These are phyloP conservation scores for Podargus strigoides DNA, from an alignment of 2,797 vertebrate species.

Conservation along the genomic window DNA sequence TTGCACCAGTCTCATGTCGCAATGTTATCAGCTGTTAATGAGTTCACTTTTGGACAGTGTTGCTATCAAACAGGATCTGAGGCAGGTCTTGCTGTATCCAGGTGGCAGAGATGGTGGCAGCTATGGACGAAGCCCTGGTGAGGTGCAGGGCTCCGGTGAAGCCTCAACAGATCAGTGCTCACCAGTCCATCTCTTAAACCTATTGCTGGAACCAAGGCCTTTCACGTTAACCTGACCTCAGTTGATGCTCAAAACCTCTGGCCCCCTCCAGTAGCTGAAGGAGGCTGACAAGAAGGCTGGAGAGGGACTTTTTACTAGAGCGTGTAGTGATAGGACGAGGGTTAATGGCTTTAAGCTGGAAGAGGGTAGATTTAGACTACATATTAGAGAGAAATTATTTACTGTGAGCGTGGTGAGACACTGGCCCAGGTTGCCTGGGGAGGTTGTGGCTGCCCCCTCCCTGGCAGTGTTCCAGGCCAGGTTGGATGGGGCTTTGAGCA, in stretches of 20 bases:
- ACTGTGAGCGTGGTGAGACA: no score
- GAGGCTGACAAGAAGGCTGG: no score
- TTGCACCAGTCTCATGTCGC: not conserved
- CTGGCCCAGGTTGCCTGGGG: no score
- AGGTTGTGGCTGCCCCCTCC: no score
- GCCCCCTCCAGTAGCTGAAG: no score
- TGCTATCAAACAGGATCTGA: not conserved
- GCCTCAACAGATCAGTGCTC: not conserved
- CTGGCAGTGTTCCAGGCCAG: no score
- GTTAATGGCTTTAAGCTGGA: no score
- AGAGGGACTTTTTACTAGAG: no score
- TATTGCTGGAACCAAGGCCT: not conserved
- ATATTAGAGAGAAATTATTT: no score
- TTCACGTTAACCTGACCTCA: not conserved
- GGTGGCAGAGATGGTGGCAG: fast-evolving
- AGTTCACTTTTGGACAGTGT: not conserved
- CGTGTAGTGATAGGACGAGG: no score
- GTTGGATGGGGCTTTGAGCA: no score
- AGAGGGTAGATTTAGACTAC: no score
- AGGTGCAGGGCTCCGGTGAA: not conserved
- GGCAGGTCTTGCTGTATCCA: not conserved
- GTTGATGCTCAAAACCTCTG: not conserved
- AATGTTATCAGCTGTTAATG: not conserved
- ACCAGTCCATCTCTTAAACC: not conserved
- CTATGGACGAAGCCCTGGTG: fast-evolving